Conservation (phyloP, 2,113 vertebrate genomes). For the Micronycteris hirsuta region DNA sequence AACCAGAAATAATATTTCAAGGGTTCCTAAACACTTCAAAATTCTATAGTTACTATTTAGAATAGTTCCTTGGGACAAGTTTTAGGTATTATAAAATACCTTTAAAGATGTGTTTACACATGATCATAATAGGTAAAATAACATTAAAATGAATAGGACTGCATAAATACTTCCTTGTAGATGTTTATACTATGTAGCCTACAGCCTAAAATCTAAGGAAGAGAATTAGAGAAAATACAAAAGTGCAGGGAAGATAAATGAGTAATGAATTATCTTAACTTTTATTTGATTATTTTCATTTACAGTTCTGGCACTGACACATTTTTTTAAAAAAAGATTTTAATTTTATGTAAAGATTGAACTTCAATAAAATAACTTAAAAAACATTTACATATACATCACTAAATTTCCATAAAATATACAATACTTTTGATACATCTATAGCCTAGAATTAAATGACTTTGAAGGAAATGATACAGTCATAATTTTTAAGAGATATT, state of each 20-base stretch:
- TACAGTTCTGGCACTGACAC: slow-evolving; percentile 82
- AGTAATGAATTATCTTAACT: slow-evolving; percentile 74
- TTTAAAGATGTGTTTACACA: not conserved
- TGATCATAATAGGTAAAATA: not conserved
- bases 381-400: slow-evolving; percentile 81
- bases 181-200: not conserved
- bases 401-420: slow-evolving; percentile 82
- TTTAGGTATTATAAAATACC: slow-evolving; percentile 13
- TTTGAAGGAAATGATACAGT: slow-evolving; percentile 74
- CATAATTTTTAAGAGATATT: slow-evolving; percentile 61
- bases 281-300: slow-evolving; percentile 83
- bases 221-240: not conserved
- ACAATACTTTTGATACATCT: slow-evolving; percentile 80
- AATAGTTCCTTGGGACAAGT: not conserved
- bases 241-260: not conserved
- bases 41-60: not conserved
- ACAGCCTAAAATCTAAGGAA: not conserved
- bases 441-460: slow-evolving; percentile 71
- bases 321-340: slow-evolving; percentile 77
- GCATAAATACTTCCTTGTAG: not conserved
- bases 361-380: slow-evolving; percentile 81
- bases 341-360: slow-evolving; percentile 80
- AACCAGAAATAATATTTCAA: not conserved
- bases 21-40: not conserved
- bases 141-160: not conserved